phyloP scores from a whole-genome alignment of 2,888 invertebrate species.

The Diplolepis rosae region DNA sequence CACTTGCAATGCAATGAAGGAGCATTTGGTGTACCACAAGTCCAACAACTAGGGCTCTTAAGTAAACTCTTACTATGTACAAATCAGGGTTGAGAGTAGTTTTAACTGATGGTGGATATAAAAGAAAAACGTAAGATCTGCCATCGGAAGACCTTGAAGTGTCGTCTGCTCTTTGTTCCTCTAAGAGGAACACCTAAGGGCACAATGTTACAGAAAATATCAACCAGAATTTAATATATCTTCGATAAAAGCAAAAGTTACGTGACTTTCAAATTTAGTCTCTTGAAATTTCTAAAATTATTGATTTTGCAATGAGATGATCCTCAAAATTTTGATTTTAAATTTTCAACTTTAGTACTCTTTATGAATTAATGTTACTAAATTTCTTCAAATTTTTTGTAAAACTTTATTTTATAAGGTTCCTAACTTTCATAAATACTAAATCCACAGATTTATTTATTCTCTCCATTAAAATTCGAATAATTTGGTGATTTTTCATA shows the following conservation, averaged over 20 bases:
- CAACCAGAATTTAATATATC: background rate
- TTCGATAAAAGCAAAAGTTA: constrained; percentile 8
- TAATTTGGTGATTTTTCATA: too few species aligned
- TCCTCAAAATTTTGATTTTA: too few species aligned
- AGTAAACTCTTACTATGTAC: constrained; percentile 89
- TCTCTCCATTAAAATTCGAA: too few species aligned
- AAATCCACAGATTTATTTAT: too few species aligned
- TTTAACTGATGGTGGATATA: constrained; percentile 85
- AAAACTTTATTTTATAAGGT: too few species aligned
- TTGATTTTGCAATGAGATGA: too few species aligned
- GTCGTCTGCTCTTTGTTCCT: constrained; percentile 75
- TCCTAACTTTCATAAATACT: too few species aligned
- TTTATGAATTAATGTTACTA: too few species aligned
- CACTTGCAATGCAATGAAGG: constrained; percentile 90
- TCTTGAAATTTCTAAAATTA: constrained; percentile 25
- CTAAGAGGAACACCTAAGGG: constrained; percentile 78
- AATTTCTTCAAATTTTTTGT: too few species aligned
- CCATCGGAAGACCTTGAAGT: constrained; percentile 77
- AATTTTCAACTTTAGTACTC: too few species aligned
- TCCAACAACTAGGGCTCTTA: constrained; percentile 90
- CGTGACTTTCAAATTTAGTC: background rate
- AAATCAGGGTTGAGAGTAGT: constrained; percentile 84
- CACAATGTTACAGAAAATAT: constrained; percentile 30
- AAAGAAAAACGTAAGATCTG: constrained; percentile 90
- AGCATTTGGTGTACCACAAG: constrained; percentile 94